A percentile compares a stretch with the other conserved stretches of the same genome.
Evolutionary conservation across 2,888 invertebrate genomes (phyloP).

Genomic region (Euclidia mi): DNA sequence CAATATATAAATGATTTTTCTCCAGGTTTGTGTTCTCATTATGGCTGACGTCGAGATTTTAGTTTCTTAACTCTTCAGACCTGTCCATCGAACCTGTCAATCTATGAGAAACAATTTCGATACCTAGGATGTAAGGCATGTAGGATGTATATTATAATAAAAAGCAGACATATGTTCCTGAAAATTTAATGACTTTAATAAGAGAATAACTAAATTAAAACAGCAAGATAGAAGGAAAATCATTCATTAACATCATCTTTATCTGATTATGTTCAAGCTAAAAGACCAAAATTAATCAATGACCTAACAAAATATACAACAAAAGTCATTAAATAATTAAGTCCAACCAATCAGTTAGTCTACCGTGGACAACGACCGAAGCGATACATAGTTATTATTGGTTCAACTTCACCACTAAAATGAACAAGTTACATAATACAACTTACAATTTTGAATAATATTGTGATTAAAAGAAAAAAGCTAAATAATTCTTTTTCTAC

Average conservation of each 20-base stretch:
- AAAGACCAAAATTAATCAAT: slow-evolving; percentile 89
- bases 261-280: slow-evolving; percentile 85
- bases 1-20: too few relatives aligned
- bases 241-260: slow-evolving; percentile 87
- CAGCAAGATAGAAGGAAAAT: slow-evolving; percentile 89
- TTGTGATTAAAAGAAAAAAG: slow-evolving; percentile 89
- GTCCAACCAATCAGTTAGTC: slow-evolving; percentile 85
- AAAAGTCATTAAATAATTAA: slow-evolving; percentile 90
- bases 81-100: too few relatives aligned
- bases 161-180: slow-evolving; percentile 81
- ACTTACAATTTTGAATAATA: slow-evolving; percentile 90
- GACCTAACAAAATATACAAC: slow-evolving; percentile 91
- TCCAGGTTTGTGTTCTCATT: too few relatives aligned
- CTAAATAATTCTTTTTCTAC: slow-evolving; percentile 90
- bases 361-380: slow-evolving; percentile 79
- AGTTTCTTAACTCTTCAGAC: too few relatives aligned
- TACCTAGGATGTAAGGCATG: too few relatives aligned
- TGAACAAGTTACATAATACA: slow-evolving; percentile 87
- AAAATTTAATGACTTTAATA: slow-evolving; percentile 90
- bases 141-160: slow-evolving; percentile 56
- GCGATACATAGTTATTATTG: slow-evolving; percentile 76
- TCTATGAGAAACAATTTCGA: too few relatives aligned
- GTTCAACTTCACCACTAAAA: slow-evolving; percentile 83
- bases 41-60: too few relatives aligned
- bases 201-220: slow-evolving; percentile 90